Evolutionary conservation across 2,888 invertebrate species (phyloP).

Genomic region (Dione vanillae): DNA sequence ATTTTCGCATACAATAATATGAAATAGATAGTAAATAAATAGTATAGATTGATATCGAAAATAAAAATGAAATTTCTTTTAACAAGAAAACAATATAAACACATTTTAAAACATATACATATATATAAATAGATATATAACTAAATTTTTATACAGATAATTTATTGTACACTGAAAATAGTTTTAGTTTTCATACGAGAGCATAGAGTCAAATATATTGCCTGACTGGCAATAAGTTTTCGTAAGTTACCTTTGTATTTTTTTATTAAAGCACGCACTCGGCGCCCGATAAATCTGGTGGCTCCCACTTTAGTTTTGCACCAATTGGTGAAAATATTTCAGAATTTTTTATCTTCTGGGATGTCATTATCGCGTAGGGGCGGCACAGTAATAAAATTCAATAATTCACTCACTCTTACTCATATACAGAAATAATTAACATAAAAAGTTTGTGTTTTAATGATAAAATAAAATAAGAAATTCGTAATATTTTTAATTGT

Average conservation of each 20-base stretch:
- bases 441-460: too few species aligned
- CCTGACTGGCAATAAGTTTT: slow-evolving; percentile 76
- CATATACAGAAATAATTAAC: too few species aligned
- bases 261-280: slow-evolving; percentile 78
- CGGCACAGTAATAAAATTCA: background rate
- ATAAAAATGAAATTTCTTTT: too few species aligned
- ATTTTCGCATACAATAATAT: slow-evolving; percentile 13
- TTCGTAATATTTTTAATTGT: too few species aligned
- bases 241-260: slow-evolving; percentile 80
- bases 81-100: too few species aligned
- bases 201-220: slow-evolving; percentile 73
- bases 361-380: background rate
- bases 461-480: too few species aligned
- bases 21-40: background rate
- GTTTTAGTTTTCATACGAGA: slow-evolving; percentile 67
- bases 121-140: slow-evolving; percentile 35
- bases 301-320: slow-evolving; percentile 75
- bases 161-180: slow-evolving; percentile 65
- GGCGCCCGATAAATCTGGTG: slow-evolving; percentile 81
- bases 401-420: background rate
- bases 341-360: slow-evolving; percentile 65
- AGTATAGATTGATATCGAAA: too few species aligned
- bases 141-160: slow-evolving; percentile 7
- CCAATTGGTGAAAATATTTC: slow-evolving; percentile 74
- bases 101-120: too few species aligned